A percentile compares a stretch with the other conserved stretches of the same genome.
These are phyloP conservation scores for Vireo griseus DNA, from an alignment of 2,797 vertebrate species.

Conservation along the genomic window DNA sequence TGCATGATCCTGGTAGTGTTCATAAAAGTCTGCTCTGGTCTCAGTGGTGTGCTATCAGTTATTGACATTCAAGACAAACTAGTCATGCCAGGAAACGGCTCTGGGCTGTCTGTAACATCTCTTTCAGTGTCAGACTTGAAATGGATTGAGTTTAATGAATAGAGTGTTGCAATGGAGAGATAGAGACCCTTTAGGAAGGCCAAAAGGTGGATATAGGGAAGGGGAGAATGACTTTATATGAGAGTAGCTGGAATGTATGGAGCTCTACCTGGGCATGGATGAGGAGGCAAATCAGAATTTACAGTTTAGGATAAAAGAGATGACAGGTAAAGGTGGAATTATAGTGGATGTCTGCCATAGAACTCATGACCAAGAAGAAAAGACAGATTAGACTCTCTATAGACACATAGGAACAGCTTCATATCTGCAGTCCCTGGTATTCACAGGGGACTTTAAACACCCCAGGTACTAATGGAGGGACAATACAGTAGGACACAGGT, in stretches of 20 bases:
- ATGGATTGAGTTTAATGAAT: background rate
- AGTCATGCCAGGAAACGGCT: background rate
- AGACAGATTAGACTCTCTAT: background rate
- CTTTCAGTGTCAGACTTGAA: background rate
- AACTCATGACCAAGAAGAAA: background rate
- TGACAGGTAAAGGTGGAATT: background rate
- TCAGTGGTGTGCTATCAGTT: background rate
- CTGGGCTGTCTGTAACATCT: background rate
- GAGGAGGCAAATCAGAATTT: background rate
- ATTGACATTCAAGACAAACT: background rate
- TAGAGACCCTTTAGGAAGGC: background rate
- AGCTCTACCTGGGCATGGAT: background rate
- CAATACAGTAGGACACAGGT: background rate
- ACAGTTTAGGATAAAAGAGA: background rate
- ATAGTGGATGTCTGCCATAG: background rate
- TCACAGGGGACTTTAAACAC: background rate
- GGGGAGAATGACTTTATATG: background rate
- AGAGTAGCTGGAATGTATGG: background rate
- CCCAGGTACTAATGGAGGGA: background rate
- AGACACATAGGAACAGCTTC: background rate
- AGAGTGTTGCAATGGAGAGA: background rate
- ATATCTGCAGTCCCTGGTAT: background rate
- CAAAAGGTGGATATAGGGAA: background rate
- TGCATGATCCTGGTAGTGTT: background rate
- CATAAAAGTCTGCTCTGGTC: background rate